These are phyloP conservation scores for Drosophila sucinea DNA, from an alignment of 1,140 invertebrate species.

Conservation along the genomic window DNA sequence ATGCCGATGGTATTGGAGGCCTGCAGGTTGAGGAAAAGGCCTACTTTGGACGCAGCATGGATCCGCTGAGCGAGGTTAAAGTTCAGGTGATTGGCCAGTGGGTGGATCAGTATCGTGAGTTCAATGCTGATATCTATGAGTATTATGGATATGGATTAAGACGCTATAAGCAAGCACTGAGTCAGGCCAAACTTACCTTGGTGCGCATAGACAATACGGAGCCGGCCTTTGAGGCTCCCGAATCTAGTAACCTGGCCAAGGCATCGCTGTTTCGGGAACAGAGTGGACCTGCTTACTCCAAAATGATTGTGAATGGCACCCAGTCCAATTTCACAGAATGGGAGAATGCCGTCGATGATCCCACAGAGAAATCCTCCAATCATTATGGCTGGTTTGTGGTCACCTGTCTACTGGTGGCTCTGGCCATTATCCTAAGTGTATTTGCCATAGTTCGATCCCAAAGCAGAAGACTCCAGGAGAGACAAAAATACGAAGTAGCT, in stretches of 20 bases:
- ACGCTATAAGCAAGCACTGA: conserved; percentile 49
- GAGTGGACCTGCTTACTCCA: conserved; percentile 11
- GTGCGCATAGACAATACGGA: conserved; percentile 69
- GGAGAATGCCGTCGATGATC: conserved; percentile 34
- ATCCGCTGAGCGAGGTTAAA: conserved; percentile 64
- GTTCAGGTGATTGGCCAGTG: conserved; percentile 75
- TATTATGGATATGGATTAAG: conserved; percentile 68
- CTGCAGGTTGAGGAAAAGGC: conserved; percentile 66
- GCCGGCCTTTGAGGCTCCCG: conserved; percentile 68
- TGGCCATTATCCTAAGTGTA: conserved; percentile 45
- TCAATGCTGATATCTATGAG: conserved; percentile 73
- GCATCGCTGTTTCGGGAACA: conserved; percentile 56
- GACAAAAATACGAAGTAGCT: conserved; percentile 61
- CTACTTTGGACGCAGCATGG: conserved; percentile 74
- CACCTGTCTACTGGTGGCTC: conserved; percentile 54
- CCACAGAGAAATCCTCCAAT: conserved; percentile 17
- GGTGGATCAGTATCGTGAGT: conserved; percentile 70
- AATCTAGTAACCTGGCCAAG: conserved; percentile 61
- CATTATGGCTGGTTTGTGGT: conserved; percentile 75
- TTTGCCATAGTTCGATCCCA: conserved; percentile 57
- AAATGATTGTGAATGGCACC: conserved; percentile 25
- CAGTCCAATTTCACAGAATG: conserved; percentile 48
- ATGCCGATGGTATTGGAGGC: conserved; percentile 65
- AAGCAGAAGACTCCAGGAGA: conserved; percentile 47
- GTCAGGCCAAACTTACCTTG: conserved; percentile 52